Percentiles rank a stretch among this genome's conserved stretches.
Evolutionary conservation across 2,113 vertebrate species (phyloP).

Genomic region (Neolamprologus variostigma): DNA sequence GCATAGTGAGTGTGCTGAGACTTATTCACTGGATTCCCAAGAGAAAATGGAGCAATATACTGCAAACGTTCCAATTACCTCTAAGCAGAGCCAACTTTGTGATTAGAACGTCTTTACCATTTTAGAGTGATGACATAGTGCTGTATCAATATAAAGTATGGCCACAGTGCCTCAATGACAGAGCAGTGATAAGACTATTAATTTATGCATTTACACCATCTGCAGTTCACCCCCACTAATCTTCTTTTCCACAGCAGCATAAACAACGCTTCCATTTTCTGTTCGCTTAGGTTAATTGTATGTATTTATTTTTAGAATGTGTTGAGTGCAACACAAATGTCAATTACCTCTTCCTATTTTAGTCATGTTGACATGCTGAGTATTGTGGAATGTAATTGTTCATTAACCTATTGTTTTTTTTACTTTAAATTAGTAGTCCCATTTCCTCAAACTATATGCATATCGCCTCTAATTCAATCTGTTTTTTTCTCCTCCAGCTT

Average conservation of each 20-base stretch:
- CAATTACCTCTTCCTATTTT: background rate
- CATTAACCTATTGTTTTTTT: background rate
- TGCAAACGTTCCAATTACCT: constrained; percentile 16
- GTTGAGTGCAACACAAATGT: background rate
- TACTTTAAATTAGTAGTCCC: background rate
- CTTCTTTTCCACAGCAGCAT: background rate
- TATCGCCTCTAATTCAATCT: background rate
- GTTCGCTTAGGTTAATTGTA: background rate
- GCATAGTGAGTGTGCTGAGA: background rate
- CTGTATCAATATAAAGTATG: background rate
- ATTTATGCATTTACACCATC: background rate
- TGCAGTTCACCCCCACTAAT: background rate
- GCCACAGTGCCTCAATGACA: background rate
- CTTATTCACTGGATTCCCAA: background rate
- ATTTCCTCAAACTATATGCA: background rate
- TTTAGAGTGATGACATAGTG: background rate
- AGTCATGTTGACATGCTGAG: background rate
- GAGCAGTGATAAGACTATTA: background rate
- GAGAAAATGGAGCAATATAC: constrained; percentile 4
- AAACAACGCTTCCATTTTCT: background rate
- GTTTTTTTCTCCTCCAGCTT: background rate
- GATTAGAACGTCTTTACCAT: constrained; percentile 10
- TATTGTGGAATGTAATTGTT: background rate
- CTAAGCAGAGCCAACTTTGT: background rate
- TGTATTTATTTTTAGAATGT: background rate